These are phyloP conservation scores for Danio jaintianensis DNA, from an alignment of 2,797 vertebrate species.

Conservation along the genomic window DNA sequence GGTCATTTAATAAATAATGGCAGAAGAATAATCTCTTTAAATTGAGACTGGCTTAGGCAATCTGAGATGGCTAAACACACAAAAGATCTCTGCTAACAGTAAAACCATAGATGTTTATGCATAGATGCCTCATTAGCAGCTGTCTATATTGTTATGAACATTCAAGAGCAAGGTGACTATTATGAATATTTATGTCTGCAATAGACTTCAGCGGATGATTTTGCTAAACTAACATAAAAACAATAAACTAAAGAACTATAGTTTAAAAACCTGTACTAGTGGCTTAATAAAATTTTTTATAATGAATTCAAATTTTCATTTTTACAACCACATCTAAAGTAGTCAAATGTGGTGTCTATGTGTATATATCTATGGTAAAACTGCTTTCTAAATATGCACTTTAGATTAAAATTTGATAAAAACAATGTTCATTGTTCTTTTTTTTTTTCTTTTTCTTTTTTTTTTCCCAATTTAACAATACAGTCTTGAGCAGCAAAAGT, in stretches of 20 bases:
- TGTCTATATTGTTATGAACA: too few relatives aligned
- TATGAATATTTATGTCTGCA: too few relatives aligned
- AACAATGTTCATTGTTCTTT: not conserved
- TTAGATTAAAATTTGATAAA: conserved; percentile 47
- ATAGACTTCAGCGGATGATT: too few relatives aligned
- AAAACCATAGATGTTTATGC: conserved; percentile 8
- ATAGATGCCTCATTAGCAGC: too few relatives aligned
- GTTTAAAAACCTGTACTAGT: too few relatives aligned
- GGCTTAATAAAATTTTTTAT: too few relatives aligned
- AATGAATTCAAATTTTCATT: too few relatives aligned
- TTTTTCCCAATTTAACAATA: conserved; percentile 2
- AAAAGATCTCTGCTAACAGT: conserved; percentile 43
- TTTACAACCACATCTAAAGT: too few relatives aligned
- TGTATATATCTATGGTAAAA: conserved; percentile 4
- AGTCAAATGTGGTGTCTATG: not conserved
- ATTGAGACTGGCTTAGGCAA: not conserved
- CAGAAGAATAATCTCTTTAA: not conserved
- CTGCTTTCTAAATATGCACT: conserved; percentile 57
- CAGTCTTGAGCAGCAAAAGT: conserved; percentile 11
- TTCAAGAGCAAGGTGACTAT: too few relatives aligned
- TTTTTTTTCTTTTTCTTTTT: not conserved
- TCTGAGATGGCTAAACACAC: not conserved
- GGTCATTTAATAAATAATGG: conserved; percentile 9
- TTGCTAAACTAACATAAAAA: too few relatives aligned
- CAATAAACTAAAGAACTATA: too few relatives aligned